Base-by-base conservation (phyloP, 2,888 invertebrate species). In the Scaptomyza flava region DNA sequence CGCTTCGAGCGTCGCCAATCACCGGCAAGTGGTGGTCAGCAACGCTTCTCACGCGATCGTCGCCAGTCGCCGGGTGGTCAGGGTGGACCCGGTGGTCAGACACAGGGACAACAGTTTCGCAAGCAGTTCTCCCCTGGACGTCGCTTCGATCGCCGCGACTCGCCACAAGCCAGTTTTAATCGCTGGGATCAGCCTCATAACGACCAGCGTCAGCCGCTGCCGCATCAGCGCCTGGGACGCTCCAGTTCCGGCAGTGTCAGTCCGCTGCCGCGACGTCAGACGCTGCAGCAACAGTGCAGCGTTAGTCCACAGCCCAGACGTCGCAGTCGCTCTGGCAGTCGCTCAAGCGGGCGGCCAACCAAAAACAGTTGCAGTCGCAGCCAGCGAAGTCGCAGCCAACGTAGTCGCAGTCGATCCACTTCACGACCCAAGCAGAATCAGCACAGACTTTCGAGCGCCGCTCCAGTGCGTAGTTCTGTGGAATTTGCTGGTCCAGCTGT, bases 91-190 rank as follows among this genome's bases (percentile, higher is more conserved):
- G 17, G 73, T 58, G 67, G 60, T 3, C 79, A 68, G 30, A 67
- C 54, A 66, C 87, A 82, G 72, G 70, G 71, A 9, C 81, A 81
- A 31, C 90, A 89, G 65, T 89, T 89, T 76, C 90, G 91, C 3
- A 91, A 90, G 14, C 91, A 90, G 23, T 89, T 78, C 23, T 72
- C 78, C 6, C 81, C 81, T 0, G 81, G 67, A 17, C 89, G 91
- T 34, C 90, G 91, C 17, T 89, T 89, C 27, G 90, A 89, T n/a
- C 65, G 71, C 6, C 80, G 89, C 30, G 81, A 87, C 34, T 90
- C 90, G 2, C 83, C 87, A 14, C 87, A 84, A 17, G 78, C 74
- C 1, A 87, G 81, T 64, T 80, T 87, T 17, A 89, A 84, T 72
- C 89, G 90, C 56, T 91, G 91, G 82, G 90, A 90, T 38, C 80